A percentile compares a stretch with the other conserved stretches of the same genome.
phyloP scores from a whole-genome alignment of 2,113 vertebrate species.

The Spermophilus dauricus region DNA sequence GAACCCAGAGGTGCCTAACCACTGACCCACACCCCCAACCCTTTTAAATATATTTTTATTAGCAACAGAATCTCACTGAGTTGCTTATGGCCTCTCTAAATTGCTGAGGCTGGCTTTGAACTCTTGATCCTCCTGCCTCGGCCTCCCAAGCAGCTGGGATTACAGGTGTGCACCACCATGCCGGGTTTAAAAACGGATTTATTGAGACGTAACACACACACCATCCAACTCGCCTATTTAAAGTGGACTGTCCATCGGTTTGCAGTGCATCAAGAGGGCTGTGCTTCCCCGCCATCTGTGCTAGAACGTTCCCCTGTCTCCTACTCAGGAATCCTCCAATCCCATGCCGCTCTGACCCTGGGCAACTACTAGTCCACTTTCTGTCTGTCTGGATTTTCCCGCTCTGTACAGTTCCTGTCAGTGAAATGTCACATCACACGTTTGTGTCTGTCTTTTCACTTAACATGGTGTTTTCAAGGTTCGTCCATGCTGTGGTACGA shows the following conservation, averaged over 20 bases:
- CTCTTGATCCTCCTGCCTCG: no score
- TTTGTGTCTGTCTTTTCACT: not conserved
- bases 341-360: not conserved
- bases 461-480: no score
- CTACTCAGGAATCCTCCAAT: fast-evolving
- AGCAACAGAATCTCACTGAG: no score
- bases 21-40: no score
- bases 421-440: no score
- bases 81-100: no score
- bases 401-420: fast-evolving
- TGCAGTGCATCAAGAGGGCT: not conserved
- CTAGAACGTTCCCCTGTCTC: not conserved
- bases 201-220: not conserved
- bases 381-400: not conserved
- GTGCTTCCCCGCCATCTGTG: no score
- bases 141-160: no score
- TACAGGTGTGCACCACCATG: no score
- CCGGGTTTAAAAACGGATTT: not conserved
- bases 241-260: not conserved
- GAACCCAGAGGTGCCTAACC: no score
- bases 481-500: fast-evolving
- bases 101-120: no score
- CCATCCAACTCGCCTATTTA: not conserved
- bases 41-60: no score
- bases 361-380: not conserved